These are phyloP conservation scores for Dysmachus trigonus DNA, from an alignment of 2,888 invertebrate genomes.

Conservation along the genomic window DNA sequence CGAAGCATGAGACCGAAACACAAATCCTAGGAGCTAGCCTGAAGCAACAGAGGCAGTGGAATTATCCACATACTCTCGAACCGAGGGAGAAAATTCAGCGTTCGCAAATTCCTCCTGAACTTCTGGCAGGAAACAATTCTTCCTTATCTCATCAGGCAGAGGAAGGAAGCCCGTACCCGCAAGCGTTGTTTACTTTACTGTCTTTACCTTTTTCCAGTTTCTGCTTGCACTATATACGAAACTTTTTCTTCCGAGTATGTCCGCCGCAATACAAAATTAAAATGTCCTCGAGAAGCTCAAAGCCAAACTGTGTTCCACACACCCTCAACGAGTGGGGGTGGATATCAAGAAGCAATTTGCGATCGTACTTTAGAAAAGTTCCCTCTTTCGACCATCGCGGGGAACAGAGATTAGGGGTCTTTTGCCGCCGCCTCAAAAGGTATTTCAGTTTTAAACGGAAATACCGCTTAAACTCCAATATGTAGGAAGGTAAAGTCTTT, in stretches of 20 bases:
- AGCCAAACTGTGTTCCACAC: not conserved
- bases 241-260: not conserved
- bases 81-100: not conserved
- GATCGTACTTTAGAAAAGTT: not conserved
- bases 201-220: not conserved
- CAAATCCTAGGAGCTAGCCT: not conserved
- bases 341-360: slow-evolving; percentile 18
- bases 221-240: not conserved
- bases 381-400: not conserved
- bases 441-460: not conserved
- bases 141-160: not conserved
- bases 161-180: not conserved
- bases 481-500: not conserved
- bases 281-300: slow-evolving; percentile 11
- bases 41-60: not conserved
- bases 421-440: not conserved
- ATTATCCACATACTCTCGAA: not conserved
- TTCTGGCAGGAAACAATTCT: not conserved
- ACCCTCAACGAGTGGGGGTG: not conserved
- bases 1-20: not conserved
- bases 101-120: not conserved
- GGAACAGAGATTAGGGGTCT: not conserved
- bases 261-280: slow-evolving; percentile 17
- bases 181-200: not conserved
- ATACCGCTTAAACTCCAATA: not conserved